These are phyloP conservation scores for Thaleichthys pacificus DNA, from an alignment of 2,797 vertebrate genomes.

Conservation along the genomic window DNA sequence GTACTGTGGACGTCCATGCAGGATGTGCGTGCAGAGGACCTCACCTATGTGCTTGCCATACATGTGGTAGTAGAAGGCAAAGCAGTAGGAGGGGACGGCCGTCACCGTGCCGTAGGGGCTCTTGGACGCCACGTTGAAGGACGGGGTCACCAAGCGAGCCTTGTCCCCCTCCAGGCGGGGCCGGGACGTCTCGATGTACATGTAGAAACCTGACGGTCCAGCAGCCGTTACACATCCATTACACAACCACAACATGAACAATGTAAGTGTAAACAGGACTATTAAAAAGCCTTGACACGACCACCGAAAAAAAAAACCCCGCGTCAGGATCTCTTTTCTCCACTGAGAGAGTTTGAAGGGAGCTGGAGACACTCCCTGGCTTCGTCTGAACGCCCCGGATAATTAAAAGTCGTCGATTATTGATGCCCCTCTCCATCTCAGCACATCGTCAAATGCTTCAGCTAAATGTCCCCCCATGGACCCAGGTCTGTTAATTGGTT, in stretches of 20 bases:
- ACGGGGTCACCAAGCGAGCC: conserved; percentile 86
- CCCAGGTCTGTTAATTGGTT: conserved; percentile 16
- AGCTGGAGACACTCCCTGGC: conserved; percentile 19
- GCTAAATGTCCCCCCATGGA: not conserved
- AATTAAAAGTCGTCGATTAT: conserved; percentile 33
- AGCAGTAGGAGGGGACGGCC: conserved; percentile 56
- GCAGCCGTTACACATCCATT: not conserved
- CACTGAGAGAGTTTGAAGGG: not conserved
- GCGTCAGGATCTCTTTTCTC: too few species aligned
- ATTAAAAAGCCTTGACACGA: not conserved
- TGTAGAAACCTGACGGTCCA: conserved; percentile 84
- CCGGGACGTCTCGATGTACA: conserved; percentile 95
- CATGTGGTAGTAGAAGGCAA: conserved; percentile 38
- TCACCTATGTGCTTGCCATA: conserved; percentile 81
- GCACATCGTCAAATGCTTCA: conserved; percentile 3
- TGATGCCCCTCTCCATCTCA: conserved; percentile 21
- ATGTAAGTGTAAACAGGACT: not conserved
- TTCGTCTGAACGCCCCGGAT: conserved; percentile 10
- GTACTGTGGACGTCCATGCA: not conserved
- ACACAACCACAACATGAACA: not conserved
- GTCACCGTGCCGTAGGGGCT: conserved; percentile 76
- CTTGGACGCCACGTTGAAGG: conserved; percentile 88
- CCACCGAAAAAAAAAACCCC: not conserved
- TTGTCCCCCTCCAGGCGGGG: conserved; percentile 88
- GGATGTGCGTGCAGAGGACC: too few species aligned